Evolutionary conservation across 2,888 invertebrate species (phyloP), one percentile per base, ranked within the genome.

Genomic region (Tineola bisselliella): DNA sequence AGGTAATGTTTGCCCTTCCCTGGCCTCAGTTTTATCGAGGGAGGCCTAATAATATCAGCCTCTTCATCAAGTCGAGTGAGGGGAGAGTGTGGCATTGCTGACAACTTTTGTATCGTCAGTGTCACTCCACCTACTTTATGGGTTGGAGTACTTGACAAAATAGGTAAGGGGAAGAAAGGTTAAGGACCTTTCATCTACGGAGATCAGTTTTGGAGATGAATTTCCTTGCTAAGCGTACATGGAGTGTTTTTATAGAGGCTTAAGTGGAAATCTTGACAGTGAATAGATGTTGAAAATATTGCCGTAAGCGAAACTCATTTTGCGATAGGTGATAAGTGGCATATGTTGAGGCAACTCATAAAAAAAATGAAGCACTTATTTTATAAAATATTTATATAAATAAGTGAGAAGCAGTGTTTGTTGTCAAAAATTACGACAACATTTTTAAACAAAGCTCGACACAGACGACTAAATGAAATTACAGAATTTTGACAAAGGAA

Each of bases 1-100:
- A n/a, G 48, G 48, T 48, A 15, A 48, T 48, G 15, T 48, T 48
- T 17, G 48, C 17, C 15, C 17, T 8, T 48, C 15, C 15, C n/a
- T 5, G 3, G 1, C 48, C 17, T 48, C 48, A 48, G 13, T 48
- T 48, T 38, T 48, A 48, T 48, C 48, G 48, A 48, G 15, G 48
- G 17, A 48, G 48, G 48, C 48, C 54, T 54, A 54, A 54, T 54
- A 54, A 25, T 54, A 54, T 54, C 54, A 54, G 25, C 12, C 54
- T 54, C 54, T 54, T 54, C 54, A 54, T 58, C 58, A 58, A 58
- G 58, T 33, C 58, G 58, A 58, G 58, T 58, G 58, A 56, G 33
- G 58, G 58, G 58, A 30, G 33, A 58, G 33, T 54, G 58, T 10
- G 33, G 58, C 31, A 33, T 4, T 58, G 15, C 58, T 33, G 58